Base-by-base conservation (phyloP, 2,113 vertebrate genomes). In the Malurus melanocephalus region DNA sequence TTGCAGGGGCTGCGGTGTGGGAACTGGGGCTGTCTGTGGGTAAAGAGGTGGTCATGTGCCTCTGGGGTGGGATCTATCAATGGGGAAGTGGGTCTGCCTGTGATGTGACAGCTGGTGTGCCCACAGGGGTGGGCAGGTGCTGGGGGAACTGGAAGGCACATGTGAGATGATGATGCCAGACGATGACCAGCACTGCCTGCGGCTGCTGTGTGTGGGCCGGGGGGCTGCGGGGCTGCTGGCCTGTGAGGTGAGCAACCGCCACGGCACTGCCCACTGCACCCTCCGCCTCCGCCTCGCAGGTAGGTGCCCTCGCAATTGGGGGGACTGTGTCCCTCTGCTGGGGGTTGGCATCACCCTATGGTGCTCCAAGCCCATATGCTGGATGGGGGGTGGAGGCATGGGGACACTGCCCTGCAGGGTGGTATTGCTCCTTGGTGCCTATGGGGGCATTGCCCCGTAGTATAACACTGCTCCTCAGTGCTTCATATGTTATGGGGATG, bases 131-230 rank as follows among this genome's bases (percentile, higher is more conserved):
- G 98, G 97, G 52, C 95, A 94, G 52, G 95, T 97, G 28, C 95
- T 99, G 53, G 94, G 93, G 45, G 97, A 96, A 11, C 96, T 96
- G 68, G 96, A 97, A 1, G 98, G 98, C 40, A 52, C 94, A 2
- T 99, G 97, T 1, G 98, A 99, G 96, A 96, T 98, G 97, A 97
- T 80, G 48, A 99, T 99, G 98, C 98, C 98, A 0, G 99, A 99
- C 3, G 99, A 99, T 0, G 97, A 99, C 95, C 99, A 99, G 94
- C 98, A 99, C 95, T 98, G 97, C 9, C 97, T 99, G 87, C 97
- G 88, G 87, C 97, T 99, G 83, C 96, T 97, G 87, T 95, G 86
- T 11, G 98, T 98, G 87, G 98, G 97, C 92, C 96, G 27, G n/a
- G 91, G 95, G 30, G 98, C 99, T 1, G 40, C 96, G 0, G 99